These are phyloP conservation scores for Allolobophora icterica DNA, from an alignment of 2,888 invertebrate genomes.

Conservation along the genomic window DNA sequence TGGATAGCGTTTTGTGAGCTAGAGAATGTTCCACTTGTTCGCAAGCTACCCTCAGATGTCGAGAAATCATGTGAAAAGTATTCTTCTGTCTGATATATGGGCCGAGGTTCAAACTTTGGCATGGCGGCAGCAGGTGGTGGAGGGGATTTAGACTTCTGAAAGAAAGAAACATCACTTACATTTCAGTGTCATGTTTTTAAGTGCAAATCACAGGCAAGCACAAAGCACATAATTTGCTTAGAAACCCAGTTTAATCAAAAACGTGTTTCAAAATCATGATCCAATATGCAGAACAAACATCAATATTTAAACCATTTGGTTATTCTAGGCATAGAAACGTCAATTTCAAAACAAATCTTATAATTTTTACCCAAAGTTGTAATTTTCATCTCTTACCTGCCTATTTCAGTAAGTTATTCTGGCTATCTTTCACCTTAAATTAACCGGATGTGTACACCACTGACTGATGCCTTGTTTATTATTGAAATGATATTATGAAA, in stretches of 20 bases:
- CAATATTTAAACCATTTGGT: too few relatives aligned
- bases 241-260: too few relatives aligned
- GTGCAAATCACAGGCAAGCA: neutral
- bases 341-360: too few relatives aligned
- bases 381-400: neutral
- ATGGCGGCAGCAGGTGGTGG: neutral
- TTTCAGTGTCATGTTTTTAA: too few relatives aligned
- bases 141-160: conserved; percentile 12
- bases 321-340: too few relatives aligned
- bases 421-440: neutral
- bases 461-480: neutral
- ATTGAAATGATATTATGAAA: neutral
- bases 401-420: neutral
- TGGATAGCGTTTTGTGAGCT: neutral
- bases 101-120: conserved; percentile 17
- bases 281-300: too few relatives aligned
- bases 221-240: neutral
- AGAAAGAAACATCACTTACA: neutral
- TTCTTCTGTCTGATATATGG: conserved; percentile 2
- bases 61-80: neutral
- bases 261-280: too few relatives aligned
- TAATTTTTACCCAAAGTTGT: too few relatives aligned
- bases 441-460: neutral
- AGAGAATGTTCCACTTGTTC: neutral
- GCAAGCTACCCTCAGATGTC: neutral